Evolutionary conservation across 2,888 invertebrate genomes (phyloP), one percentile per base, ranked within the genome.

Genomic region (Nomada fabriciana): DNA sequence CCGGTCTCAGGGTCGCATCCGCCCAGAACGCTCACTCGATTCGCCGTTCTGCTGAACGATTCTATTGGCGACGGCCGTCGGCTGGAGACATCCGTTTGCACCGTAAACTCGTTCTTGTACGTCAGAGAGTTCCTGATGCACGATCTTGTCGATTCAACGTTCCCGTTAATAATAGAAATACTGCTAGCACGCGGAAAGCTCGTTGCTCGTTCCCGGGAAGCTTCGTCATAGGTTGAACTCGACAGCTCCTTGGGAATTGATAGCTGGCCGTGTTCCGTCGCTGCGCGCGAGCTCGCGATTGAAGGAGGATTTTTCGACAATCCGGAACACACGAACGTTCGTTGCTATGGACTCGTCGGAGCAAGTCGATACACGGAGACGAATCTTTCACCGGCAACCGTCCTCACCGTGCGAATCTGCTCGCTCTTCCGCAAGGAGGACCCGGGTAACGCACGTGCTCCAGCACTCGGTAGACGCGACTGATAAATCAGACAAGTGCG

Each of bases 401-500:
- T 13, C 13, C 50, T 47, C 57, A 3, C 29, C n/a, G 20, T n/a
- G 43, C 23, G 67, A 59, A n/a, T 36, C 42, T 20, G 11, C 3
- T 2, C 18, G 53, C n/a, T 18, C 7, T 36, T 36, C 36, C 36
- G 36, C 36, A 36, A 7, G 13, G 55, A 20, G 60, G 43, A 59
- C 23, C 55, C 73, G 10, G 10, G 5, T 2, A 59, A 60, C 76
- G 61, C 61, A 61, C 76, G 72, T 70, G 75, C 70, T 57, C 13
- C 64, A 18, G 25, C 70, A 61, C 75, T 63, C n/a, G 29, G 11
- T 50, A 43, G 55, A 29, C 67, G 52, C 75, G 71, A 79, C 83
- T 82, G 88, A 90, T 85, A 84, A 88, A 87, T 86, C 82, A 67
- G 86, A 87, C 85, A 86, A 87, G 55, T 71, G 63, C 71, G 52